These are phyloP conservation scores for Polydrusus pterygomalis DNA, from an alignment of 2,888 invertebrate species.

Conservation along the genomic window DNA sequence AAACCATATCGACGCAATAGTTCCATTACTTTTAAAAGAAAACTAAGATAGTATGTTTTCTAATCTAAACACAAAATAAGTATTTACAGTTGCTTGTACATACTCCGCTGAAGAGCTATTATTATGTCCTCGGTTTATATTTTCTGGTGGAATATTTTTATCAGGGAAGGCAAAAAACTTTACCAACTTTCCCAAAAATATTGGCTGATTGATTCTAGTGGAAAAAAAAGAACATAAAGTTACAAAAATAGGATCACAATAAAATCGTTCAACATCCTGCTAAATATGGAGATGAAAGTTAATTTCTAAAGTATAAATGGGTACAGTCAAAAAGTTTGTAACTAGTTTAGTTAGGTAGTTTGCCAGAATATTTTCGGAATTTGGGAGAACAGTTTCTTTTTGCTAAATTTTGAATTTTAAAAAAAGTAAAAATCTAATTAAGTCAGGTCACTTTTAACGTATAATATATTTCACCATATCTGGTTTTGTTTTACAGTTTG, in stretches of 20 bases:
- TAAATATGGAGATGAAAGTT: too few species aligned
- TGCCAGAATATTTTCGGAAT: too few species aligned
- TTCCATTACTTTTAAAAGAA: conserved; percentile 3
- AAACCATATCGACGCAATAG: background rate
- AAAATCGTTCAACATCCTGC: background rate
- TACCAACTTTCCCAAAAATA: conserved; percentile 78
- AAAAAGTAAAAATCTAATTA: too few species aligned
- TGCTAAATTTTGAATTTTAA: too few species aligned
- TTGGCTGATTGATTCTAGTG: conserved; percentile 75
- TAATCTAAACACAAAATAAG: conserved; percentile 55
- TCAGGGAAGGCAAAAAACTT: conserved; percentile 74
- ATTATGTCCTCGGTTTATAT: conserved; percentile 20
- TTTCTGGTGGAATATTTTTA: conserved; percentile 34
- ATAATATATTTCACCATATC: too few species aligned
- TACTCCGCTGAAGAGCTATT: conserved; percentile 50
- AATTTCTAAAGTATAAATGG: too few species aligned
- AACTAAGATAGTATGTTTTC: conserved; percentile 32
- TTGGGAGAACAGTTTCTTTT: too few species aligned
- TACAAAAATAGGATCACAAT: background rate
- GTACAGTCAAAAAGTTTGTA: too few species aligned
- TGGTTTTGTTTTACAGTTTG: too few species aligned
- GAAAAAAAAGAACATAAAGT: conserved; percentile 45
- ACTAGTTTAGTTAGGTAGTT: too few species aligned
- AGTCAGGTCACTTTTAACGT: too few species aligned
- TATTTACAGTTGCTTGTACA: conserved; percentile 60